phyloP scores from a whole-genome alignment of 1,140 invertebrate species.

The Battus philenor region DNA sequence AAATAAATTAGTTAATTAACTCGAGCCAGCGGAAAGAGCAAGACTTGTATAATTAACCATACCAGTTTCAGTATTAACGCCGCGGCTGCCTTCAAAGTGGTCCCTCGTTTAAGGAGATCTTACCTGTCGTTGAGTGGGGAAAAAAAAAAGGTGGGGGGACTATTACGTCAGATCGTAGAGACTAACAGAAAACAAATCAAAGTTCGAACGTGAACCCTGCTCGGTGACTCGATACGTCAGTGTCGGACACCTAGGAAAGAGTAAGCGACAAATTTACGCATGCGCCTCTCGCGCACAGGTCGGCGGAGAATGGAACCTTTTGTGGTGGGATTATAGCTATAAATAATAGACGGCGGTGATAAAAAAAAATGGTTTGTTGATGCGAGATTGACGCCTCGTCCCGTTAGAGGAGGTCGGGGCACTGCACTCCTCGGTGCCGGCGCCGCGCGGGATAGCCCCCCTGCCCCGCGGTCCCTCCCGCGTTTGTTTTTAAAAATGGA shows the following conservation, averaged over 20 bases:
- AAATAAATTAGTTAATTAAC: conserved; percentile 18
- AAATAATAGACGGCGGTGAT: conserved; percentile 23
- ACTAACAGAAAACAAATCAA: conserved; percentile 23
- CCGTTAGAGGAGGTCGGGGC: conserved; percentile 43
- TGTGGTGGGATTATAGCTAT: conserved; percentile 22
- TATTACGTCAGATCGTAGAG: conserved; percentile 17
- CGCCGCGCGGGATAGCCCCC: conserved; percentile 36
- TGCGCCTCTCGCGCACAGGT: neutral
- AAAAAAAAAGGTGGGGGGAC: conserved; percentile 3
- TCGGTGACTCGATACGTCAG: conserved; percentile 27
- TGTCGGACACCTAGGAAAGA: conserved; percentile 28
- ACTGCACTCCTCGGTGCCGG: conserved; percentile 36
- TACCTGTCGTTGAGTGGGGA: conserved; percentile 17
- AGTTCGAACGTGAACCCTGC: conserved; percentile 19
- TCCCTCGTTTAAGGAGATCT: conserved; percentile 12
- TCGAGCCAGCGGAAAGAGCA: conserved; percentile 11
- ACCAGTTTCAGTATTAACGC: conserved; percentile 10
- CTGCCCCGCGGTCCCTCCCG: conserved; percentile 19
- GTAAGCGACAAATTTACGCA: conserved; percentile 19
- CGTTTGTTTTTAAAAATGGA: conserved; percentile 35
- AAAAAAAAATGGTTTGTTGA: conserved; percentile 37
- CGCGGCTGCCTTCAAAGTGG: conserved; percentile 12
- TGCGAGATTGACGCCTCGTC: conserved; percentile 41
- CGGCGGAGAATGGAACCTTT: conserved; percentile 19
- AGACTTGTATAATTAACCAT: conserved; percentile 13